A percentile compares a stretch with the other conserved stretches of the same genome.
These are phyloP conservation scores for Pangasius larnaudii DNA, from an alignment of 2,797 vertebrate species.

Conservation along the genomic window DNA sequence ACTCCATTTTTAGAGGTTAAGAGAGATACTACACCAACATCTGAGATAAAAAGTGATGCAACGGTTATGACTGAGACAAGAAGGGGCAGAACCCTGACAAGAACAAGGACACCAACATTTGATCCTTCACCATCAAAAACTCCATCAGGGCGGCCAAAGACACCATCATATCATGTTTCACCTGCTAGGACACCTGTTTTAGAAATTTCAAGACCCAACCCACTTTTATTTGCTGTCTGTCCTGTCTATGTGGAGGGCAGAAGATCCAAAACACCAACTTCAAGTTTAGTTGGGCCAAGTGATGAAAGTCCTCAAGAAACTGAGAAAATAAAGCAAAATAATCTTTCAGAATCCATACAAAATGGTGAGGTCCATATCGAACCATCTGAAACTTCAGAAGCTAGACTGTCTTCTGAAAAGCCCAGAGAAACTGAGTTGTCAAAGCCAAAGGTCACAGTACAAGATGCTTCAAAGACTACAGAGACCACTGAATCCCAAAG, in stretches of 20 bases:
- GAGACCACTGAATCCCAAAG: constrained; percentile 54
- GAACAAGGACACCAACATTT: constrained; percentile 67
- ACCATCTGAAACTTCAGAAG: constrained; percentile 41
- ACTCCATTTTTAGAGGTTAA: constrained; percentile 51
- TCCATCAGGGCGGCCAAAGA: constrained; percentile 65
- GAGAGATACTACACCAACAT: constrained; percentile 45
- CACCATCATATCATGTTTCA: constrained; percentile 66
- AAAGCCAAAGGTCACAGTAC: constrained; percentile 24
- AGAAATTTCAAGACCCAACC: constrained; percentile 78
- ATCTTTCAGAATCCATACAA: constrained; percentile 29
- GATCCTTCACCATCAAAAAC: constrained; percentile 64
- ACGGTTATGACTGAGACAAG: constrained; percentile 32
- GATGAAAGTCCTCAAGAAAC: constrained; percentile 57
- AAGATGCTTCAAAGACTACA: constrained; percentile 23
- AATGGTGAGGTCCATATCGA: constrained; percentile 64
- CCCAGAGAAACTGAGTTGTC: constrained; percentile 49
- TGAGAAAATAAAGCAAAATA: constrained; percentile 47
- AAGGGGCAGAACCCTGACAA: constrained; percentile 42
- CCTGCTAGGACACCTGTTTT: constrained; percentile 69
- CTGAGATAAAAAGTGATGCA: constrained; percentile 53
- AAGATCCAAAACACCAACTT: constrained; percentile 64
- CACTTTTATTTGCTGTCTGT: constrained; percentile 77
- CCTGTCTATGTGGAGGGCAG: constrained; percentile 70
- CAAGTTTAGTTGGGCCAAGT: constrained; percentile 45
- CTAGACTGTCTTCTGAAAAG: constrained; percentile 52